These are phyloP conservation scores for Pterostichus niger DNA, from an alignment of 2,888 invertebrate genomes.

Conservation along the genomic window DNA sequence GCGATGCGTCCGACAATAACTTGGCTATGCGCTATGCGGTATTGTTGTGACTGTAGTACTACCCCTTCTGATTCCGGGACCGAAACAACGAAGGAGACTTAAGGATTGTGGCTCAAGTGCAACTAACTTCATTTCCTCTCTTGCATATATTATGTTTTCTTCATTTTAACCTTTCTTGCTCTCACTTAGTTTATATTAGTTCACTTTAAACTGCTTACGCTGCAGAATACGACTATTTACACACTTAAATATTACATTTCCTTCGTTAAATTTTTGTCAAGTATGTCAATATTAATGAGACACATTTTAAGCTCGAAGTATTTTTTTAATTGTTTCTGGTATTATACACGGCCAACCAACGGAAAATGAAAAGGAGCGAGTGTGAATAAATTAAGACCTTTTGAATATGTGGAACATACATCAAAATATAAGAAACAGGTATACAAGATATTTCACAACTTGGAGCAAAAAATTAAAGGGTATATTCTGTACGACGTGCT, in stretches of 20 bases:
- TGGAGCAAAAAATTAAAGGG: no score
- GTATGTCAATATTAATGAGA: no score
- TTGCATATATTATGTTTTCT: conserved; percentile 32
- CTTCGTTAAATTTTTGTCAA: no score
- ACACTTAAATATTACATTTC: not conserved
- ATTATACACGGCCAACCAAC: no score
- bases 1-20: conserved; percentile 40
- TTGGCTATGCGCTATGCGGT: not conserved
- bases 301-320: no score
- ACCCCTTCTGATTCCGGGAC: not conserved
- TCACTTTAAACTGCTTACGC: not conserved
- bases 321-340: no score
- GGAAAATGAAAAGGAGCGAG: no score
- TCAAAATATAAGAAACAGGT: no score
- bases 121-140: conserved; percentile 1
- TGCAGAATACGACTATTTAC: not conserved
- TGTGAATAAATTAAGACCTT: no score
- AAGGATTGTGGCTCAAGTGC: conserved; percentile 19
- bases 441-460: no score
- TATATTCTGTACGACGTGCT: no score
- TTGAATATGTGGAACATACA: no score
- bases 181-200: conserved; percentile 5
- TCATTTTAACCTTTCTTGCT: not conserved
- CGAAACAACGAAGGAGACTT: not conserved
- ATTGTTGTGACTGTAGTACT: not conserved